Evolutionary conservation across 2,888 invertebrate species (phyloP).

Genomic region (Clistopyga incitator): DNA sequence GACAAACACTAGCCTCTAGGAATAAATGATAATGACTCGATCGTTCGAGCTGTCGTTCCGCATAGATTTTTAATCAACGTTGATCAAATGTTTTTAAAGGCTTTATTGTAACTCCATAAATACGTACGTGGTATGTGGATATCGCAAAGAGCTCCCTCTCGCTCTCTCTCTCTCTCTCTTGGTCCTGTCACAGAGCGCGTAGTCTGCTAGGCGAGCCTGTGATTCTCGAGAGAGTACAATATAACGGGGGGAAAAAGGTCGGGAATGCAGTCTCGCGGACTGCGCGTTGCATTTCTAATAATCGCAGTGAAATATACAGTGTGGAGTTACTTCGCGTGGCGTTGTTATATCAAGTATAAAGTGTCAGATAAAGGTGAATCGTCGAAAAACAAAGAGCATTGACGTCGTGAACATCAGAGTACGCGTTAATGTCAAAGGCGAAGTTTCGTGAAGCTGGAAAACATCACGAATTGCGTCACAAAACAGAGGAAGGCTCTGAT

Average conservation of each 20-base stretch:
- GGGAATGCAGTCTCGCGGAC: slow-evolving; percentile 72
- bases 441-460: background rate
- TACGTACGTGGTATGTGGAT: background rate
- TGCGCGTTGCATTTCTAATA: slow-evolving; percentile 75
- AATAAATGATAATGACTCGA: slow-evolving; percentile 56
- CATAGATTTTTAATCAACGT: background rate
- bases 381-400: slow-evolving; percentile 12
- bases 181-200: slow-evolving; percentile 6
- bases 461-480: slow-evolving; percentile 56
- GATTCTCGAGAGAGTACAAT: slow-evolving; percentile 21
- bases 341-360: slow-evolving; percentile 66
- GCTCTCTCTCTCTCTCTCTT: background rate
- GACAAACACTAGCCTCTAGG: slow-evolving; percentile 27
- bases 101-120: background rate
- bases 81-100: background rate
- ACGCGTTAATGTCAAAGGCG: background rate
- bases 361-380: slow-evolving; percentile 36
- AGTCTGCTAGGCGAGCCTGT: slow-evolving; percentile 23
- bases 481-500: background rate
- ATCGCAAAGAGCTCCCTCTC: background rate
- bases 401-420: background rate
- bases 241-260: slow-evolving; percentile 22
- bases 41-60: background rate
- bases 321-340: slow-evolving; percentile 74
- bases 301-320: slow-evolving; percentile 79